Percentiles rank a stretch among this genome's conserved stretches.
Evolutionary conservation across 2,888 invertebrate species (phyloP).

Genomic region (Chymomyza fuscimana): DNA sequence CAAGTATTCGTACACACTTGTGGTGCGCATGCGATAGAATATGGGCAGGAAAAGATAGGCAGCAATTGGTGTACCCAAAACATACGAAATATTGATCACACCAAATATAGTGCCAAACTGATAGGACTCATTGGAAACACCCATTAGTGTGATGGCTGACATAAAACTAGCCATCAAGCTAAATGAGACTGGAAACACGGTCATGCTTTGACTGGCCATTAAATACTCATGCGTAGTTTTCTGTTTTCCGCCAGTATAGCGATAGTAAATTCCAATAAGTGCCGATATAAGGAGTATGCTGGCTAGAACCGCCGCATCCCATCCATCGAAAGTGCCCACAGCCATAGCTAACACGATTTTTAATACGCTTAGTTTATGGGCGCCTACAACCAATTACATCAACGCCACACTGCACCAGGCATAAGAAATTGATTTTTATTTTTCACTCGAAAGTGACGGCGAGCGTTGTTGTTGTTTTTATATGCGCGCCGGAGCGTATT

Average conservation of each 20-base stretch:
- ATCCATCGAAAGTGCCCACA: constrained; percentile 81
- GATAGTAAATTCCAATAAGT: constrained; percentile 90
- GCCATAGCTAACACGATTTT: constrained; percentile 36
- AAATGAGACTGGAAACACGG: constrained; percentile 89
- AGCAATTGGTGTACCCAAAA: constrained; percentile 88
- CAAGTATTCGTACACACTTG: constrained; percentile 95
- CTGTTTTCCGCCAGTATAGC: constrained; percentile 92
- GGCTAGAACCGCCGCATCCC: constrained; percentile 89
- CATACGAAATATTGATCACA: constrained; percentile 87
- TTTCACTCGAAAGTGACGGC: constrained; percentile 20
- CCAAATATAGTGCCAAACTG: constrained; percentile 89
- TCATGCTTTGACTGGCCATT: constrained; percentile 90
- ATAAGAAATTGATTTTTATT: constrained; percentile 56
- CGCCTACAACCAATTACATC: background rate
- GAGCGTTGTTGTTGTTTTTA: constrained; percentile 17
- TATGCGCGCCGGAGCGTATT: constrained; percentile 34
- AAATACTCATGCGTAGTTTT: constrained; percentile 94
- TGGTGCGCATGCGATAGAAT: constrained; percentile 89
- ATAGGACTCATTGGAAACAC: constrained; percentile 94
- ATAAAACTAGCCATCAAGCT: constrained; percentile 96
- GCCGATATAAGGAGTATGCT: constrained; percentile 86
- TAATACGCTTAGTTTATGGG: constrained; percentile 12
- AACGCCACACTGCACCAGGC: background rate
- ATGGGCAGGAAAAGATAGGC: constrained; percentile 90
- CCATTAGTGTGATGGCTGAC: constrained; percentile 93